Evolutionary conservation across 2,888 invertebrate genomes (phyloP).

Genomic region (Cosmorhoe ocellata): DNA sequence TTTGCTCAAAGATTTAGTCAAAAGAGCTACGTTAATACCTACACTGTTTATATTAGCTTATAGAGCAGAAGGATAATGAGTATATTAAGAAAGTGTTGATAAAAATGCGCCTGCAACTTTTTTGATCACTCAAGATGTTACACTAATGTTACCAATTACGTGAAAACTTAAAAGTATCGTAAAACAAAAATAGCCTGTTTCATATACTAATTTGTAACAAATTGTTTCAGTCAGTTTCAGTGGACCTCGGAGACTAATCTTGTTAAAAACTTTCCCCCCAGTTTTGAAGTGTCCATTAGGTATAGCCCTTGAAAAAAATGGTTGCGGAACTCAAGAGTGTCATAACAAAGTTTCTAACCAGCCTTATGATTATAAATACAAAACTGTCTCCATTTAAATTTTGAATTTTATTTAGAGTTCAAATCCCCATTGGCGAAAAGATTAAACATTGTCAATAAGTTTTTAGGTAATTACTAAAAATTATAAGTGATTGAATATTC

Average conservation of each 20-base stretch:
- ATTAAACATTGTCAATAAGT: no score
- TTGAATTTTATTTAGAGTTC: no score
- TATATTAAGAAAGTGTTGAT: no score
- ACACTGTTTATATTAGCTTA: no score
- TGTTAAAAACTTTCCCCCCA: conserved; percentile 42
- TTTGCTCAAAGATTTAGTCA: no score
- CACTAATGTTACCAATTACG: not conserved
- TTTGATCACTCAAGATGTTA: no score
- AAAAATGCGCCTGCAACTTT: no score
- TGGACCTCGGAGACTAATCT: conserved; percentile 45
- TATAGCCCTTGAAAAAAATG: conserved; percentile 31
- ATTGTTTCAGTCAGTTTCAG: conserved; percentile 46
- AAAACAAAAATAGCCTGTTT: conserved; percentile 33
- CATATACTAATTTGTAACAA: conserved; percentile 47
- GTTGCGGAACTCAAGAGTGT: conserved; percentile 15
- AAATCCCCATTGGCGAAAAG: no score
- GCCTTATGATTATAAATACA: conserved; percentile 7
- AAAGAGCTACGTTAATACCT: no score
- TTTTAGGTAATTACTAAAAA: no score
- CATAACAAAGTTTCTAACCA: conserved; percentile 15
- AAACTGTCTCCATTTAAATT: not conserved
- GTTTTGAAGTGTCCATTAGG: conserved; percentile 27
- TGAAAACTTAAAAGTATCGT: conserved; percentile 12
- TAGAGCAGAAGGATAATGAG: no score
- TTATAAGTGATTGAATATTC: no score